Conservation (phyloP, 2,113 vertebrate species). For the Hepsetus odoe region DNA sequence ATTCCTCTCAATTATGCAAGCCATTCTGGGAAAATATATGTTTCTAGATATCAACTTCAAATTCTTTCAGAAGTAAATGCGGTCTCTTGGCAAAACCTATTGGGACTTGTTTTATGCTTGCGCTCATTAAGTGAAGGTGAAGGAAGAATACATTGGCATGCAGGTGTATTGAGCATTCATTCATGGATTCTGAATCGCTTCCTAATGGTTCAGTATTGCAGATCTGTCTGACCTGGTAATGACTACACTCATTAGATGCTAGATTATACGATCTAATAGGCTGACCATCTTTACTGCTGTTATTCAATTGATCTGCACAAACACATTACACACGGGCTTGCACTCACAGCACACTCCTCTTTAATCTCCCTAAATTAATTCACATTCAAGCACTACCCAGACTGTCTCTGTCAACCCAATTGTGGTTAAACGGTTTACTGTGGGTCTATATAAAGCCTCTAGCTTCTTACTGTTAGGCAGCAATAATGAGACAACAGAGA, state of each 20-base stretch:
- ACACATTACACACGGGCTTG: not conserved
- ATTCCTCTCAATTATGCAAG: too few species aligned
- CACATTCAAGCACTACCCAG: not conserved
- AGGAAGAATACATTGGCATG: too few species aligned
- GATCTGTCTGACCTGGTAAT: not conserved
- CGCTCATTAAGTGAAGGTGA: too few species aligned
- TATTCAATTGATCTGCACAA: not conserved
- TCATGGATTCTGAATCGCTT: too few species aligned
- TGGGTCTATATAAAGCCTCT: constrained; percentile 18
- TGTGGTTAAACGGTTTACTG: constrained; percentile 48
- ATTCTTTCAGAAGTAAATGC: too few species aligned
- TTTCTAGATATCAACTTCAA: too few species aligned
- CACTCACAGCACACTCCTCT: constrained; percentile 6
- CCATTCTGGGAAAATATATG: too few species aligned
- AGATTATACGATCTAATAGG: not conserved
- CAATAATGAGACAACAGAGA: constrained; percentile 4
- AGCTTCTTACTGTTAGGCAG: not conserved
- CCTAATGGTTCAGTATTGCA: not conserved
- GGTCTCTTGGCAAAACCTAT: too few species aligned
- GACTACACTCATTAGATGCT: not conserved
- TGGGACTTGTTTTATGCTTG: too few species aligned
- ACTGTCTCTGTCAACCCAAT: constrained; percentile 41
- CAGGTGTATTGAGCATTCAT: too few species aligned
- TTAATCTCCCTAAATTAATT: constrained; percentile 16
- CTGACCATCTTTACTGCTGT: not conserved